A percentile compares a stretch with the other conserved stretches of the same genome.
Conservation (phyloP, 2,797 vertebrate species). For the Triplophysa bombifrons region DNA sequence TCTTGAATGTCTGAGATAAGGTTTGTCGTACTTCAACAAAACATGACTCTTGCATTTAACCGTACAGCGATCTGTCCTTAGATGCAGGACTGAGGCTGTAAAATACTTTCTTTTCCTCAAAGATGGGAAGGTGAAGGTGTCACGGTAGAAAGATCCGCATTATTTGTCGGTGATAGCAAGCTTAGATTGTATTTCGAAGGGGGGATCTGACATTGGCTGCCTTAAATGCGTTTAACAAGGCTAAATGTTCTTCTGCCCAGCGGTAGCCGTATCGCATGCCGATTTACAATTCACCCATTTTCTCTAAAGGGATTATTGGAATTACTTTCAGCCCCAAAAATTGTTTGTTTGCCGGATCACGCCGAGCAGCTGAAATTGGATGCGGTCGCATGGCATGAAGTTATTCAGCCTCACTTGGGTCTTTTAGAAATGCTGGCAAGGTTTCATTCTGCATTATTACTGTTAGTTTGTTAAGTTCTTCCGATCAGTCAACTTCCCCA, state of each 20-base stretch:
- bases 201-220: slow-evolving; percentile 19
- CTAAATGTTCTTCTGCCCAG: slow-evolving; percentile 39
- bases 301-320: slow-evolving; percentile 46
- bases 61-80: neutral
- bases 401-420: neutral
- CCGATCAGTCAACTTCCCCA: neutral
- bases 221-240: slow-evolving; percentile 45
- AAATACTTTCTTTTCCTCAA: slow-evolving; percentile 24
- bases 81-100: neutral
- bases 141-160: neutral
- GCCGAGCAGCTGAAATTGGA: slow-evolving; percentile 8
- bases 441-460: neutral
- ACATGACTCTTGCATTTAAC: slow-evolving; percentile 5
- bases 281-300: slow-evolving; percentile 26
- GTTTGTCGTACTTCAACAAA: neutral
- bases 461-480: neutral
- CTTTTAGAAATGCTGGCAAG: neutral
- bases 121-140: slow-evolving; percentile 1
- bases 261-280: slow-evolving; percentile 18
- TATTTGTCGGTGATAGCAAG: slow-evolving; percentile 3
- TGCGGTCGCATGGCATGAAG: slow-evolving; percentile 19
- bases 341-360: slow-evolving; percentile 31
- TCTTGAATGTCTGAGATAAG: neutral
- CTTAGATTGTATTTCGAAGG: slow-evolving; percentile 5
- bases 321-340: slow-evolving; percentile 37